Evolutionary conservation across 92 coral and sea anemone species (phyloP).

Genomic region (Phenganax marumi): DNA sequence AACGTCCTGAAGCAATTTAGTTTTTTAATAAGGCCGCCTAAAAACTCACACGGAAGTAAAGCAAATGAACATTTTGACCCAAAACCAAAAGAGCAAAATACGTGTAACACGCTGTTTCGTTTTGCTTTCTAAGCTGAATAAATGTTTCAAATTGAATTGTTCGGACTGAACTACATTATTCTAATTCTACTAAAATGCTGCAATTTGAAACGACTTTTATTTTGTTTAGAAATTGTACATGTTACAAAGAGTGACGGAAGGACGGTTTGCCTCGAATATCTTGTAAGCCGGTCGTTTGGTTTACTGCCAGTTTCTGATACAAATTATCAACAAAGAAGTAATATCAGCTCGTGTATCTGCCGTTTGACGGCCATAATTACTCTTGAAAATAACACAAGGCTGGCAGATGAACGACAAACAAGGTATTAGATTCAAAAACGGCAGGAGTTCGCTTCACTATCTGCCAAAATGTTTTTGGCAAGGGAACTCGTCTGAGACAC

Average conservation of each 20-base stretch:
- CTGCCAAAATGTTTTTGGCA: not conserved
- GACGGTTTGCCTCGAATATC: not conserved
- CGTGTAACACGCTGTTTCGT: not conserved
- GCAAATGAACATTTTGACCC: not conserved
- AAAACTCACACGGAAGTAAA: conserved; percentile 23
- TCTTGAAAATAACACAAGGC: conserved; percentile 12
- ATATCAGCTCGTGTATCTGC: conserved; percentile 1
- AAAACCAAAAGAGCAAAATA: conserved; percentile 18
- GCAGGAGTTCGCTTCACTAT: conserved; percentile 29
- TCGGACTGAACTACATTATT: not conserved
- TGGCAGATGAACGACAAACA: conserved; percentile 17
- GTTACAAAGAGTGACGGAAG: conserved; percentile 21
- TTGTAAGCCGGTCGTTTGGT: not conserved
- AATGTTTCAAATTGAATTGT: not conserved
- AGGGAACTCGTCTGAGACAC: not conserved
- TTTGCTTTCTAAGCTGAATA: not conserved
- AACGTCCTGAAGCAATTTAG: not conserved
- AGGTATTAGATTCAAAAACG: conserved; percentile 11
- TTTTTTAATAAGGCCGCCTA: not conserved
- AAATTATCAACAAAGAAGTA: conserved; percentile 7
- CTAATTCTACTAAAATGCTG: not conserved
- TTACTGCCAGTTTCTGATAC: conserved; percentile 18
- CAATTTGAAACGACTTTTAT: not conserved
- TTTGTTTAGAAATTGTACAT: not conserved
- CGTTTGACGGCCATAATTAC: not conserved